Evolutionary conservation across 2,113 vertebrate species (phyloP), one percentile per base, ranked within the genome.

Genomic region (Nothoprocta perdicaria): DNA sequence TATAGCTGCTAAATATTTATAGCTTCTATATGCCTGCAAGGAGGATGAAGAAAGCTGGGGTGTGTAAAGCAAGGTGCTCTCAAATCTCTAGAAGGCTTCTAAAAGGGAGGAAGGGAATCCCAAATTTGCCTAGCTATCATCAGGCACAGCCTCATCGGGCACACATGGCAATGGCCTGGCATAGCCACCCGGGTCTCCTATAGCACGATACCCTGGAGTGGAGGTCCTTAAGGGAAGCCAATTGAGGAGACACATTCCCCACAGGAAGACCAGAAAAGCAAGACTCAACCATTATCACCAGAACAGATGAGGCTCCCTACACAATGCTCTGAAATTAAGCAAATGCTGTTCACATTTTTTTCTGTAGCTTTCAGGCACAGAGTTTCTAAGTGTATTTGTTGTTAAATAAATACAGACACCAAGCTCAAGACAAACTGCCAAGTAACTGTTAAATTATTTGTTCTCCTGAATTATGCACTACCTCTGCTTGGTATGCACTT

Each of bases 361-460:
- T 91, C 91, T 90, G 52, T 68, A 90, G 88, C 83, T 96, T 81
- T 46, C 85, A 91, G 88, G 86, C 95, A 91, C 5, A 43, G 22
- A 75, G 57, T 57, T 88, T 63, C 40, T 63, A 85, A 94, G 79
- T 66, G 65, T 40, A 90, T 72, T 94, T 95, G 85, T 95, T 95
- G 77, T 78, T 95, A 96, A 95, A 90, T 72, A 96, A 94, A 95
- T 90, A 95, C 88, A 94, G 94, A 81, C 80, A 91, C 61, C n/a
- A 76, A 95, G 85, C 77, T 93, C 88, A 95, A 94, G 69, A 75
- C 0, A 1, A 23, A 65, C 40, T 79, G 77, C 57, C 26, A 78
- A 58, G 93, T 84, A 95, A 86, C 90, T 95, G 90, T 78, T 88
- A 72, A 61, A 78, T 79, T 88, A 88, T 91, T 96, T 93, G 83